Conservation (phyloP, 2,888 invertebrate species). For the Alloscopus bannaensis region DNA sequence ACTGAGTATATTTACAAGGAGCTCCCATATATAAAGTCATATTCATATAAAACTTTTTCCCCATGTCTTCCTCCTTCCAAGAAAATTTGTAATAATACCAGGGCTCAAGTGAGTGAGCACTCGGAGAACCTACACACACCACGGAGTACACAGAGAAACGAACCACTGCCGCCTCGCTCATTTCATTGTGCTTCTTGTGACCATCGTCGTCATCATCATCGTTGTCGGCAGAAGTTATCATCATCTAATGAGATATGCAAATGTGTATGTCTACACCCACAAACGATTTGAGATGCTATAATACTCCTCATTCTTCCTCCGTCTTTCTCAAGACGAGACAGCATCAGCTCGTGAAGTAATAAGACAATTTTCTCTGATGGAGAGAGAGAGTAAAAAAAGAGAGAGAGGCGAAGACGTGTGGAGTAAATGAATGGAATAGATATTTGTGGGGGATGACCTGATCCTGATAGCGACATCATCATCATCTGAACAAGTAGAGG, state of each 20-base stretch:
- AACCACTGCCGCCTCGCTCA: constrained; percentile 25
- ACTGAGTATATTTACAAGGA: constrained; percentile 17
- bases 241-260: constrained; percentile 67
- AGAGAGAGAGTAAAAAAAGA: too few species aligned
- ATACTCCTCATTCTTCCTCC: constrained; percentile 56
- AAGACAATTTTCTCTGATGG: constrained; percentile 47
- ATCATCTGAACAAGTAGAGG: too few species aligned
- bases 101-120: constrained; percentile 50
- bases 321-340: constrained; percentile 19
- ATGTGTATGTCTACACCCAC: constrained; percentile 67
- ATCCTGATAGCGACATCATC: constrained; percentile 63
- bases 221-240: constrained; percentile 58
- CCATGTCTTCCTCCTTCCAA: constrained; percentile 46
- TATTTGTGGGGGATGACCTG: constrained; percentile 62
- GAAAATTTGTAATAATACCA: constrained; percentile 58
- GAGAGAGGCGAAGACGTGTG: constrained; percentile 21
- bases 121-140: too few species aligned
- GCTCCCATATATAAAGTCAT: constrained; percentile 40
- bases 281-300: constrained; percentile 62
- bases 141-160: too few species aligned
- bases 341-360: constrained; percentile 60
- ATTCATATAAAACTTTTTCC: constrained; percentile 44
- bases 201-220: constrained; percentile 30
- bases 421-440: constrained; percentile 58
- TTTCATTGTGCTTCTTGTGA: constrained; percentile 30